A percentile compares a stretch with the other conserved stretches of the same genome.
These are phyloP conservation scores for Gymnoscopelus microlampas DNA, from an alignment of 2,797 vertebrate genomes.

Conservation along the genomic window DNA sequence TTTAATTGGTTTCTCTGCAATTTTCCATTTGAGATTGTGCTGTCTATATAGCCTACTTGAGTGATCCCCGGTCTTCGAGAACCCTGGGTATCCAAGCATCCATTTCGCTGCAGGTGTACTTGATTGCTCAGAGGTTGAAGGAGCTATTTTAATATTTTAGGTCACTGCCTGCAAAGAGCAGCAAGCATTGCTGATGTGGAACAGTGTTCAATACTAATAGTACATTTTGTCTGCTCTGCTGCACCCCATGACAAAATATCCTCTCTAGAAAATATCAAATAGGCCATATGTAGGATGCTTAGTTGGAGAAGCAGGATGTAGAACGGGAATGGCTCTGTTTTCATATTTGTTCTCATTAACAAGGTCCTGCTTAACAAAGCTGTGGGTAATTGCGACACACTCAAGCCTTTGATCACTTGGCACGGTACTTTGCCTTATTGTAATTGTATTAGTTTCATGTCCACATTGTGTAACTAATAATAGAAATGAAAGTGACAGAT, in stretches of 20 bases:
- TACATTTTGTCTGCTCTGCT: too few species aligned
- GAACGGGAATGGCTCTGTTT: not conserved
- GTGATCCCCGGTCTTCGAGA: slow-evolving; percentile 11
- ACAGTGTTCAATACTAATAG: not conserved
- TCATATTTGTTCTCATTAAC: slow-evolving; percentile 17
- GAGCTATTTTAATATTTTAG: slow-evolving; percentile 35
- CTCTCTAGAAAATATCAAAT: not conserved
- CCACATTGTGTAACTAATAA: slow-evolving; percentile 24
- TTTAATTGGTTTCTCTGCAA: slow-evolving; percentile 7
- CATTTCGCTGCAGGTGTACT: slow-evolving; percentile 29
- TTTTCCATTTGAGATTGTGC: slow-evolving; percentile 14
- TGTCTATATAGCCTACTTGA: slow-evolving; percentile 9
- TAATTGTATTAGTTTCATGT: slow-evolving; percentile 24
- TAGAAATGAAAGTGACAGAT: slow-evolving; percentile 15
- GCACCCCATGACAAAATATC: not conserved
- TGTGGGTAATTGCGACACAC: slow-evolving; percentile 22
- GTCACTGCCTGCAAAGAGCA: slow-evolving; percentile 14
- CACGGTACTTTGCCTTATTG: not conserved
- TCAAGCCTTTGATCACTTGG: too few species aligned
- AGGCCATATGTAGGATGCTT: not conserved
- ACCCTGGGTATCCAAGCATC: slow-evolving; percentile 18
- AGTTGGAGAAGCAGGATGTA: slow-evolving; percentile 19
- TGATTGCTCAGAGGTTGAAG: slow-evolving; percentile 45
- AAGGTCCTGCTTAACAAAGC: slow-evolving; percentile 24
- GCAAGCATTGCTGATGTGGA: not conserved